A percentile compares a stretch with the other conserved stretches of the same genome.
phyloP scores from a whole-genome alignment of 2,888 invertebrate genomes.

The Hydropsyche betteni region DNA sequence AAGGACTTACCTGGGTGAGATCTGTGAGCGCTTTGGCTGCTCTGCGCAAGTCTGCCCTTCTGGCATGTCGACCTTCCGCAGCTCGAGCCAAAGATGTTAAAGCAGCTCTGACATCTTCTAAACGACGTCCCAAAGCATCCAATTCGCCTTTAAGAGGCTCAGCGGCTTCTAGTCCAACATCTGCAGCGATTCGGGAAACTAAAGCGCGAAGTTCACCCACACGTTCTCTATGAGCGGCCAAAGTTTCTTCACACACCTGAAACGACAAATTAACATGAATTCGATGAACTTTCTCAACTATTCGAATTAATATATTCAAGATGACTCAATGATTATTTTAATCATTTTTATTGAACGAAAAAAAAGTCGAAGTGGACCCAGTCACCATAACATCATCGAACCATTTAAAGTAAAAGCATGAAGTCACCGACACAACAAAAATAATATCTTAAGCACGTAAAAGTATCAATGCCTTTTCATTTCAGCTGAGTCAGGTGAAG shows the following conservation, averaged over 20 bases:
- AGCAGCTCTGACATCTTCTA: slow-evolving; percentile 80
- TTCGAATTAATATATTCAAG: neutral
- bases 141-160: slow-evolving; percentile 79
- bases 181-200: slow-evolving; percentile 80
- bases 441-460: too few species aligned
- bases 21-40: slow-evolving; percentile 72
- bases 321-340: too few species aligned
- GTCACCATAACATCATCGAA: too few species aligned
- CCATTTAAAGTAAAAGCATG: too few species aligned
- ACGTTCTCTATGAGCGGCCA: slow-evolving; percentile 75
- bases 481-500: too few species aligned
- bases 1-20: slow-evolving; percentile 75
- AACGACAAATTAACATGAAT: slow-evolving; percentile 36
- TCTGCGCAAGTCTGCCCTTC: slow-evolving; percentile 71
- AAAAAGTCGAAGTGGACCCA: too few species aligned
- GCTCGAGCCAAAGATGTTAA: slow-evolving; percentile 79
- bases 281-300: neutral
- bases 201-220: slow-evolving; percentile 76
- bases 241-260: slow-evolving; percentile 80
- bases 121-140: slow-evolving; percentile 76
- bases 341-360: too few species aligned
- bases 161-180: slow-evolving; percentile 77
- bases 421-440: too few species aligned
- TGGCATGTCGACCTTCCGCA: slow-evolving; percentile 74
- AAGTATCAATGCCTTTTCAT: too few species aligned